Evolutionary conservation across 2,113 vertebrate genomes (phyloP).

Genomic region (Clarias macrocephalus): DNA sequence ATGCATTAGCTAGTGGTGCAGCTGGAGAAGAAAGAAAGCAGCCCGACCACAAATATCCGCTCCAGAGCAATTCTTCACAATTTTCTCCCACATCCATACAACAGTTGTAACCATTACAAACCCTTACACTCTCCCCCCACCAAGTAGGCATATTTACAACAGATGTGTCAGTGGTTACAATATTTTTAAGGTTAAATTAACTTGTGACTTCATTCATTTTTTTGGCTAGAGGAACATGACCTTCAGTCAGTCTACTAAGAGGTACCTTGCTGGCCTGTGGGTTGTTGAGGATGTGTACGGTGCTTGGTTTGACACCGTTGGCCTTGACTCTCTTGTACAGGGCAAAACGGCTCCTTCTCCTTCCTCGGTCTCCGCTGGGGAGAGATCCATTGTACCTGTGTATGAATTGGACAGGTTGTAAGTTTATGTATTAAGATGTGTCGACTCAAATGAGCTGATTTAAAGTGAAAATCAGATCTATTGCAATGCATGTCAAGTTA

Average conservation of each 20-base stretch:
- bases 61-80: neutral
- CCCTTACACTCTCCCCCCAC: neutral
- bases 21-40: neutral
- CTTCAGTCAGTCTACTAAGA: neutral
- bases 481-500: neutral
- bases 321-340: conserved; percentile 89
- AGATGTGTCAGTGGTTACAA: neutral
- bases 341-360: conserved; percentile 96
- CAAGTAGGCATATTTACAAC: neutral
- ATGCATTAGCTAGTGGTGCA: neutral
- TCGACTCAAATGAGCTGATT: neutral
- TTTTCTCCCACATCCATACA: neutral
- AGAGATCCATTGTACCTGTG: conserved; percentile 95
- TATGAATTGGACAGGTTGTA: conserved; percentile 10
- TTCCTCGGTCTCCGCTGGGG: conserved; percentile 90
- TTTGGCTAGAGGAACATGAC: neutral
- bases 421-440: conserved; percentile 35
- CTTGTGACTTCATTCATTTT: too few relatives aligned
- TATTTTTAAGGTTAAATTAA: too few relatives aligned
- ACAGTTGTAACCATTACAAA: neutral
- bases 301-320: conserved; percentile 92
- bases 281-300: conserved; percentile 90
- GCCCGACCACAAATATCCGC: neutral
- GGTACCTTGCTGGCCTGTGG: conserved; percentile 93
- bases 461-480: neutral